These are phyloP conservation scores for Dendronephthya gigantea DNA, from an alignment of 64 coral and sea anemone species.

Conservation along the genomic window DNA sequence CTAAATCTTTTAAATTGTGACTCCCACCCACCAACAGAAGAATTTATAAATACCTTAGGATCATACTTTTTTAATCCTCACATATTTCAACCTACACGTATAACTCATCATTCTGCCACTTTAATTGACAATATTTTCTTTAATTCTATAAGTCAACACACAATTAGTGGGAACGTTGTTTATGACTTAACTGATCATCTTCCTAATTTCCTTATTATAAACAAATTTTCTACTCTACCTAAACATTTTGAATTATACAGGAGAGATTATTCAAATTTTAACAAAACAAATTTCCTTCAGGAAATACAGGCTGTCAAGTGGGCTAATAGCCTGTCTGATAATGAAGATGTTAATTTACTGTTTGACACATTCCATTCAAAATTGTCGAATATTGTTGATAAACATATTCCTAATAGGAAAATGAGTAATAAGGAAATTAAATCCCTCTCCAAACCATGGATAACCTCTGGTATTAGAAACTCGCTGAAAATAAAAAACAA, in stretches of 20 bases:
- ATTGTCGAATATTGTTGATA: slow-evolving; percentile 13
- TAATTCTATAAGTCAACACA: neutral
- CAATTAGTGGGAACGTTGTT: neutral
- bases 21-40: neutral
- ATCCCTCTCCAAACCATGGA: slow-evolving; percentile 23
- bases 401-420: slow-evolving; percentile 41
- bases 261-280: slow-evolving; percentile 11
- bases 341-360: neutral
- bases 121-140: neutral
- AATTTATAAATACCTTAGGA: neutral
- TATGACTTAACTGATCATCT: slow-evolving; percentile 6
- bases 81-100: neutral
- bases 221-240: neutral
- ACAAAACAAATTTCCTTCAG: slow-evolving; percentile 25
- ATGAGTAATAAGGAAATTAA: slow-evolving; percentile 26
- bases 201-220: neutral
- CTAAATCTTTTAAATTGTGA: neutral
- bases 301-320: slow-evolving; percentile 25
- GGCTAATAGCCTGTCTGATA: neutral
- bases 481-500: slow-evolving; percentile 28
- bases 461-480: neutral
- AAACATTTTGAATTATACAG: neutral
- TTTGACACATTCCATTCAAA: slow-evolving; percentile 37
- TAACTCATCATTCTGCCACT: neutral
- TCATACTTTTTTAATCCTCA: neutral